Base-by-base conservation (phyloP, 92 coral and sea anemone genomes). In the Phenganax subtilis region DNA sequence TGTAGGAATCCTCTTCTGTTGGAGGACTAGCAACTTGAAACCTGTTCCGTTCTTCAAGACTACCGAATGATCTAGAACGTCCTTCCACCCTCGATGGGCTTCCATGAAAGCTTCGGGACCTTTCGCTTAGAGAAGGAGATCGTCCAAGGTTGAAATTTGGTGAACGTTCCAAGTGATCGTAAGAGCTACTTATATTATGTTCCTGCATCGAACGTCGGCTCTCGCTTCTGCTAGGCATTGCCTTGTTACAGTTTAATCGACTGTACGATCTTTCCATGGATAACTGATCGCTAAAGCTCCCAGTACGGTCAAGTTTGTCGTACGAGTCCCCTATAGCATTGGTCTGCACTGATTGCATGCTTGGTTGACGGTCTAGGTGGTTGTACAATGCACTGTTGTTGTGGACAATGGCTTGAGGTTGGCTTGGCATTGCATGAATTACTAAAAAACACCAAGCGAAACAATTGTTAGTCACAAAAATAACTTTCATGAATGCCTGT, bases 251-350 rank as follows among this genome's bases (percentile, higher is more conserved):
- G 74, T 79, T 79, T 28, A 79, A 61, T 20, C 74, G 74, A 11
- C 83, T 79, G 62, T 79, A 79, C 12, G 83, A 62, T 30, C 58
- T 79, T 11, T 79, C 83, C 10, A 27, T 44, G 11, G 83, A 79
- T 11, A 47, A 27, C 52, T 17, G 72, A 15, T 64, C 74, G 63
- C 11, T 79, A 52, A 79, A 52, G 61, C 83, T 79, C 0, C 71
- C 82, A 3, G 25, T 60, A 11, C 72, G 82, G 44, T 77, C 82
- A 0, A 77, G 72, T 11, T 71, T 70, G 53, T 77, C 72, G 54
- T 77, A 77, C 3, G 82, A 77, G 6, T 51, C 82, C 5, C 29
- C 58, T 9, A 73, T 29, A 12, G 51, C 77, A 10, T n/a, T 37
- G 54, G 65, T 79, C 1, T 58, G 28, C 12, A 59, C 27, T 14